phyloP scores from a whole-genome alignment of 2,797 vertebrate genomes.

The Neomorphus geoffroyi region DNA sequence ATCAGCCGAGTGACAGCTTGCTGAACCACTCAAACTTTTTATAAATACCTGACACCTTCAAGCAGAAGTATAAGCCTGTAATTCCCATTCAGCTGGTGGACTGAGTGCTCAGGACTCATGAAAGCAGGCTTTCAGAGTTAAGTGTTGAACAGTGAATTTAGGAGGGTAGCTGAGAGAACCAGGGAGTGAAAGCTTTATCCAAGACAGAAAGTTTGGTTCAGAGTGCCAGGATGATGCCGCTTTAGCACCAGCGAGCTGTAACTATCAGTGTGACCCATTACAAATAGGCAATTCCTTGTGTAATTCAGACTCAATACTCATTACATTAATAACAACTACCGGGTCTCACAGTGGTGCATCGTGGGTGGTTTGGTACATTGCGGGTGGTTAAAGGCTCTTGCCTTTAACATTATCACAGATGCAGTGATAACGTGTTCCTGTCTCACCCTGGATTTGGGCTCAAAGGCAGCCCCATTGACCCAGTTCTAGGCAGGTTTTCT shows the following conservation, averaged over 20 bases:
- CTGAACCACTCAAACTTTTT: not conserved
- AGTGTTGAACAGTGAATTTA: not conserved
- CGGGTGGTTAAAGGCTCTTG: accelerated
- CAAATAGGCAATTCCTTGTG: not conserved
- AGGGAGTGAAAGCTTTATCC: not conserved
- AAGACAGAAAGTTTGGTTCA: not conserved
- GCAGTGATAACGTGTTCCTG: accelerated
- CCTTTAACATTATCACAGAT: too few species aligned
- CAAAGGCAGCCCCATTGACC: accelerated
- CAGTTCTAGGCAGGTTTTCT: not conserved
- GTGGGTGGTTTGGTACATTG: accelerated
- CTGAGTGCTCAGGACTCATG: not conserved
- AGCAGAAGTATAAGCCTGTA: not conserved
- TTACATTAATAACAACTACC: not conserved
- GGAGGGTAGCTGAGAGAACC: not conserved
- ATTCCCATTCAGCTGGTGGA: not conserved
- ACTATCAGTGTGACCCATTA: not conserved
- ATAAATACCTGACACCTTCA: not conserved
- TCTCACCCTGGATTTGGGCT: not conserved
- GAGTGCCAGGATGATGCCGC: not conserved
- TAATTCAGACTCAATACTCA: not conserved
- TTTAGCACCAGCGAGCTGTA: not conserved
- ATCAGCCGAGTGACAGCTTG: not conserved
- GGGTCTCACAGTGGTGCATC: accelerated
- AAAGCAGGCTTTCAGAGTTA: not conserved